A percentile compares a stretch with the other conserved stretches of the same genome.
These are phyloP conservation scores for Xylophagus ater DNA, from an alignment of 2,888 invertebrate species.

Conservation along the genomic window DNA sequence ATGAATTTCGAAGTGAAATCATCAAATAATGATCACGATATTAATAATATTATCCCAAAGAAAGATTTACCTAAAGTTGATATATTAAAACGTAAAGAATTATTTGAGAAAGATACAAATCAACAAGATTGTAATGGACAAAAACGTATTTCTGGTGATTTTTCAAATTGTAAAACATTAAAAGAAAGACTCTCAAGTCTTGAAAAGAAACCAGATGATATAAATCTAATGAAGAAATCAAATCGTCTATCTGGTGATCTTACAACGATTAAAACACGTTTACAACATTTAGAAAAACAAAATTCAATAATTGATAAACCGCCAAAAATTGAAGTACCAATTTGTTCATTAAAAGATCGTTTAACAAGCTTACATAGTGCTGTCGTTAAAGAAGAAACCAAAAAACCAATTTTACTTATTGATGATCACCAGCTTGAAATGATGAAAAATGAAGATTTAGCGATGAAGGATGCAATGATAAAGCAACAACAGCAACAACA, in stretches of 20 bases:
- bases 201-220: constrained; percentile 44
- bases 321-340: constrained; percentile 26
- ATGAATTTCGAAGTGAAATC: constrained; percentile 45
- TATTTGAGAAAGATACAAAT: constrained; percentile 73
- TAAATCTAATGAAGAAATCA: constrained; percentile 38
- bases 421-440: constrained; percentile 43
- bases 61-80: constrained; percentile 67
- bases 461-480: background rate
- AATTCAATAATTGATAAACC: constrained; percentile 28
- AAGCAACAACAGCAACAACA: constrained; percentile 9
- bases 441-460: constrained; percentile 37
- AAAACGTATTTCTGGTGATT: constrained; percentile 43
- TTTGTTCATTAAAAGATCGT: constrained; percentile 37
- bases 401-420: constrained; percentile 31
- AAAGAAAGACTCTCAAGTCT: constrained; percentile 60
- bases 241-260: constrained; percentile 50
- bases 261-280: constrained; percentile 50
- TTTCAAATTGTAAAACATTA: constrained; percentile 54
- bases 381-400: constrained; percentile 34
- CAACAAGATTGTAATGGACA: constrained; percentile 21
- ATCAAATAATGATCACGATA: constrained; percentile 31
- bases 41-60: constrained; percentile 26
- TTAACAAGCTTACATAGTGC: constrained; percentile 36
- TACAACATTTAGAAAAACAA: constrained; percentile 49
- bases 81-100: constrained; percentile 67